A percentile compares a stretch with the other conserved stretches of the same genome.
These are phyloP conservation scores for Pelochelys cantorii DNA, from an alignment of 2,797 vertebrate species.

Conservation along the genomic window DNA sequence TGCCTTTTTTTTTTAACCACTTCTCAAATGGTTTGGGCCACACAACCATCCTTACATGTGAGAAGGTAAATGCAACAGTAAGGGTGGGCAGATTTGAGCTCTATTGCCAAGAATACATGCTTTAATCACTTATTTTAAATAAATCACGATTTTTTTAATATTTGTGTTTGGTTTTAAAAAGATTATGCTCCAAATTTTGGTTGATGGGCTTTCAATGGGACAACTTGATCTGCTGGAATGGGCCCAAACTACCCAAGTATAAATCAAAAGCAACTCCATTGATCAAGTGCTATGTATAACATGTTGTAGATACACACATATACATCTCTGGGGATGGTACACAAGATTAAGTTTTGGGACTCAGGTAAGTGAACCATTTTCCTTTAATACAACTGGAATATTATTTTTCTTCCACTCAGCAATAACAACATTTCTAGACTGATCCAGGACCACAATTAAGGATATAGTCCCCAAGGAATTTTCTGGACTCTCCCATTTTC, in stretches of 20 bases:
- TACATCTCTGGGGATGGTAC: not conserved
- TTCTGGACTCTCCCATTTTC: not conserved
- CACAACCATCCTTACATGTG: constrained; percentile 4
- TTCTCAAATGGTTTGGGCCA: constrained; percentile 17
- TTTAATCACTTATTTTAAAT: not conserved
- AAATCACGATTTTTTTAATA: not conserved
- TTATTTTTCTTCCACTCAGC: constrained; percentile 5
- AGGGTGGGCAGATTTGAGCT: constrained; percentile 21
- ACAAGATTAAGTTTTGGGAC: not conserved
- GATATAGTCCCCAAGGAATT: not conserved
- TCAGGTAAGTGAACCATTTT: not conserved
- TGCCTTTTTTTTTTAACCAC: too few relatives aligned
- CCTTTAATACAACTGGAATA: not conserved
- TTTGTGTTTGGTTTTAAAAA: not conserved
- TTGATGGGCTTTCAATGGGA: not conserved
- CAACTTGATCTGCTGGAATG: not conserved
- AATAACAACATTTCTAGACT: not conserved
- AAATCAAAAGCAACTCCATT: not conserved
- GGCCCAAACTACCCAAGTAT: not conserved
- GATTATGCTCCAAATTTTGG: not conserved
- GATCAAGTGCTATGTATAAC: not conserved
- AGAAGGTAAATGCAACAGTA: not conserved
- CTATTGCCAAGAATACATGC: constrained; percentile 2
- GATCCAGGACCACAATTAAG: not conserved
- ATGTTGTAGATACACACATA: not conserved